phyloP scores from a whole-genome alignment of 2,797 vertebrate genomes.

The Phalloptychus januarius region DNA sequence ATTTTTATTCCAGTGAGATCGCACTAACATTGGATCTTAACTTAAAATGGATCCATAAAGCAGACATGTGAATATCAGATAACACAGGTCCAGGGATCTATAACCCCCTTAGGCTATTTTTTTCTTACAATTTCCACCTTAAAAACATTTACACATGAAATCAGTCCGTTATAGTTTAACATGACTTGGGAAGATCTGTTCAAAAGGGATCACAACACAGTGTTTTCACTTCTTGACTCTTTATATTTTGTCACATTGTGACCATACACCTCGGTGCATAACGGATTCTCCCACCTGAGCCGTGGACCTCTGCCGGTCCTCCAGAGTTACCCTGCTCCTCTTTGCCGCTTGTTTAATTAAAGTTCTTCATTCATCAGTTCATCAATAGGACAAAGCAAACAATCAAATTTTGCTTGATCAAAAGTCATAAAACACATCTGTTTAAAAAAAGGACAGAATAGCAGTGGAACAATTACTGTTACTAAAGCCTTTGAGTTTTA shows the following conservation, averaged over 20 bases:
- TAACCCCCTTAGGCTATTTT: constrained; percentile 2
- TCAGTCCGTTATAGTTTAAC: constrained; percentile 2
- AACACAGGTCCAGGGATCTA: constrained; percentile 7
- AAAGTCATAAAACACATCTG: not conserved
- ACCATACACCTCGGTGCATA: not conserved
- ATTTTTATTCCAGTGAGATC: not conserved
- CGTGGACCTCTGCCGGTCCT: not conserved
- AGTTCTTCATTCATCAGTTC: not conserved
- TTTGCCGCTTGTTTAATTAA: not conserved
- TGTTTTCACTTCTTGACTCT: not conserved
- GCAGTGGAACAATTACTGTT: not conserved
- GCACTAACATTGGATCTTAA: constrained; percentile 17
- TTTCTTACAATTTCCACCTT: not conserved
- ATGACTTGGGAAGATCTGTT: not conserved
- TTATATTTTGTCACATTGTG: not conserved
- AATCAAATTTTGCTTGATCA: not conserved
- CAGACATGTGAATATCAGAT: constrained; percentile 11
- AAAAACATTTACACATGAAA: constrained; percentile 13
- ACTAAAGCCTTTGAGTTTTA: constrained; percentile 6
- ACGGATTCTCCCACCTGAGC: not conserved
- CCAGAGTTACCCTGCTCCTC: not conserved
- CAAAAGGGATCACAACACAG: not conserved
- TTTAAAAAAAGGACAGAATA: not conserved
- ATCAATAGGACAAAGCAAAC: not conserved
- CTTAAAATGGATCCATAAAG: constrained; percentile 1